A percentile compares a stretch with the other conserved stretches of the same genome.
Evolutionary conservation across 2,888 invertebrate species (phyloP).

Genomic region (Scelioninae gen. 1): DNA sequence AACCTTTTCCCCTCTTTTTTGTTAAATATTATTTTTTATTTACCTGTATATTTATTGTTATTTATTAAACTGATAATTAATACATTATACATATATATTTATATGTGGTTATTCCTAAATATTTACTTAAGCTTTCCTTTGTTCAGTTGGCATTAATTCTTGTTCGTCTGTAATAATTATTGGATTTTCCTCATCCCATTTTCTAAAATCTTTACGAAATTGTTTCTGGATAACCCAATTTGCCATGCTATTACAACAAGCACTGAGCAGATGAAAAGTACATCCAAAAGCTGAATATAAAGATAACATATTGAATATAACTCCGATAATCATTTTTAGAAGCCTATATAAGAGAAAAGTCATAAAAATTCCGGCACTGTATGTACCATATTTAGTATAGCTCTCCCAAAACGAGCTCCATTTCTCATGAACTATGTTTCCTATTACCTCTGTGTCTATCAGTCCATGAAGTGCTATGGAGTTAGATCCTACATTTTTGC

Average conservation of each 20-base stretch:
- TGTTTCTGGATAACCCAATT: no score
- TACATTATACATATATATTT: no score
- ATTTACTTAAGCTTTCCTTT: no score
- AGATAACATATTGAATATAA: not conserved
- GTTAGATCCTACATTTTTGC: no score
- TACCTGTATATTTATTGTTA: no score
- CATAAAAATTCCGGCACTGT: slow-evolving; percentile 13
- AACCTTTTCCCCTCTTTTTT: no score
- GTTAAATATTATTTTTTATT: no score
- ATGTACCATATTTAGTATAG: slow-evolving; percentile 2
- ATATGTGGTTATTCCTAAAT: no score
- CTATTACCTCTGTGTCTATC: not conserved
- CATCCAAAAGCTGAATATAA: no score
- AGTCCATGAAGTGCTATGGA: not conserved
- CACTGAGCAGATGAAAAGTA: not conserved
- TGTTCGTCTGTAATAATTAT: not conserved
- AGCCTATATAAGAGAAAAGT: not conserved
- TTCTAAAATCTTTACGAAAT: not conserved
- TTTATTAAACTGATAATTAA: no score
- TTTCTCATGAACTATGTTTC: not conserved
- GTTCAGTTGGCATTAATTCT: no score
- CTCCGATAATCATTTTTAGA: not conserved
- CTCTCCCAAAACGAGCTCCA: slow-evolving; percentile 1
- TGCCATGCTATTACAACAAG: slow-evolving; percentile 7
- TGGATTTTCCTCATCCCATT: slow-evolving; percentile 13